Percentiles rank a stretch among this genome's conserved stretches.
Evolutionary conservation across 2,797 vertebrate genomes (phyloP).

Genomic region (Hyperoplus lanceolatus): DNA sequence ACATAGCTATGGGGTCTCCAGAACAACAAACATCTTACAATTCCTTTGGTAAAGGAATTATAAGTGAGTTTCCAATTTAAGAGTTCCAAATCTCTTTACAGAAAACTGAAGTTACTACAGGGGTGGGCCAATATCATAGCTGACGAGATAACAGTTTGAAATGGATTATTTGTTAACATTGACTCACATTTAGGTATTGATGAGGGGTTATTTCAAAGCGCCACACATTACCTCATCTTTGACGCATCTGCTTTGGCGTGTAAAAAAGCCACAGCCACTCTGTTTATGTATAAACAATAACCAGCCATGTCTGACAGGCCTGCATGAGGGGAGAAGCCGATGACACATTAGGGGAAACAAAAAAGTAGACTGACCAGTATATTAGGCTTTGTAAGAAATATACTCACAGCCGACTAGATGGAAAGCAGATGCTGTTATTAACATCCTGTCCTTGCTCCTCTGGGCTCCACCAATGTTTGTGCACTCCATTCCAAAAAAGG

Average conservation of each 20-base stretch:
- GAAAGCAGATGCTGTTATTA: slow-evolving; percentile 34
- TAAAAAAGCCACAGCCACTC: slow-evolving; percentile 38
- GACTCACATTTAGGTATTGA: not conserved
- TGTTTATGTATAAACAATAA: slow-evolving; percentile 74
- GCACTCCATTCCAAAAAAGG: slow-evolving; percentile 78
- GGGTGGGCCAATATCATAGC: slow-evolving; percentile 50
- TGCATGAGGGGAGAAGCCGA: slow-evolving; percentile 39
- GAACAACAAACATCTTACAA: not conserved
- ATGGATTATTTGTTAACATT: fast-evolving
- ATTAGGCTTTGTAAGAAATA: not conserved
- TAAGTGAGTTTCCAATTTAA: not conserved
- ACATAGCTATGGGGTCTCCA: not conserved
- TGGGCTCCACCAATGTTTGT: slow-evolving; percentile 78
- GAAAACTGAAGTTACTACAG: not conserved
- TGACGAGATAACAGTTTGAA: not conserved
- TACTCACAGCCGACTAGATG: slow-evolving; percentile 53
- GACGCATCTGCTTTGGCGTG: slow-evolving; percentile 63
- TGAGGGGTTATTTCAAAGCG: not conserved
- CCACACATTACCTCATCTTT: slow-evolving; percentile 39
- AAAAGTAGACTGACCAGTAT: slow-evolving; percentile 19
- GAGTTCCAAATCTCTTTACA: not conserved
- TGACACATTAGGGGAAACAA: slow-evolving; percentile 8
- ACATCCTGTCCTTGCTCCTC: slow-evolving; percentile 83
- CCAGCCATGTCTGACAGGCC: slow-evolving; percentile 46
- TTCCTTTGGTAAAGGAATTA: not conserved